Evolutionary conservation across 2,113 vertebrate genomes (phyloP).

Genomic region (Anarhynchus alexandrinus): DNA sequence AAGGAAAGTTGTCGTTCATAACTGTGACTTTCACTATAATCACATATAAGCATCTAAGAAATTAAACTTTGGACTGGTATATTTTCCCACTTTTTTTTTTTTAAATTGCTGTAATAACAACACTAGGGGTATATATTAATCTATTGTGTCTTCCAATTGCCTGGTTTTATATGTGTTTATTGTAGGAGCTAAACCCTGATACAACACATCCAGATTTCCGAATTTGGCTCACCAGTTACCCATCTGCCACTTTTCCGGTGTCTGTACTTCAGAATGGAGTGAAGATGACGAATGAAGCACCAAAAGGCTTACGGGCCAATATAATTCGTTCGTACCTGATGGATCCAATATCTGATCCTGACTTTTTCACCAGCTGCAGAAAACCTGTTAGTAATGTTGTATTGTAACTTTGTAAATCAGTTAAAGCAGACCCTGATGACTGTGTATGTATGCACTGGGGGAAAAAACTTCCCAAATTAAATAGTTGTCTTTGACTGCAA

Average conservation of each 20-base stretch:
- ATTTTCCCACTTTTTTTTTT: not conserved
- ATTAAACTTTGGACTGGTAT: not conserved
- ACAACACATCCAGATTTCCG: conserved; percentile 87
- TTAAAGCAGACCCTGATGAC: not conserved
- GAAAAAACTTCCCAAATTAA: not conserved
- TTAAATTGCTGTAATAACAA: not conserved
- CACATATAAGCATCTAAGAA: not conserved
- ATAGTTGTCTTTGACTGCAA: not conserved
- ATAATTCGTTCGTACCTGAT: conserved; percentile 85
- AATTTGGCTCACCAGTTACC: conserved; percentile 91
- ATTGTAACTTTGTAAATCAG: not conserved
- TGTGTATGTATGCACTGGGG: not conserved
- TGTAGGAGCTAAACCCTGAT: conserved; percentile 85
- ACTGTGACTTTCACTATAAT: not conserved
- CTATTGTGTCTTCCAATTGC: not conserved
- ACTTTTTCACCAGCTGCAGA: conserved; percentile 84
- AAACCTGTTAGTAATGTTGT: conserved; percentile 76
- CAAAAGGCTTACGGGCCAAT: conserved; percentile 86
- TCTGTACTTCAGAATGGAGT: conserved; percentile 89
- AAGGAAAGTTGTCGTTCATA: not conserved
- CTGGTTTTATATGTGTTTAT: not conserved
- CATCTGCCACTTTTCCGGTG: conserved; percentile 85
- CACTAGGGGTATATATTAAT: not conserved
- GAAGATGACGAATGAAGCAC: conserved; percentile 92
- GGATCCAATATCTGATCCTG: conserved; percentile 85